Percentiles rank a stretch among this genome's conserved stretches.
These are phyloP conservation scores for Flexamia atlantica DNA, from an alignment of 2,888 invertebrate genomes.

Conservation along the genomic window DNA sequence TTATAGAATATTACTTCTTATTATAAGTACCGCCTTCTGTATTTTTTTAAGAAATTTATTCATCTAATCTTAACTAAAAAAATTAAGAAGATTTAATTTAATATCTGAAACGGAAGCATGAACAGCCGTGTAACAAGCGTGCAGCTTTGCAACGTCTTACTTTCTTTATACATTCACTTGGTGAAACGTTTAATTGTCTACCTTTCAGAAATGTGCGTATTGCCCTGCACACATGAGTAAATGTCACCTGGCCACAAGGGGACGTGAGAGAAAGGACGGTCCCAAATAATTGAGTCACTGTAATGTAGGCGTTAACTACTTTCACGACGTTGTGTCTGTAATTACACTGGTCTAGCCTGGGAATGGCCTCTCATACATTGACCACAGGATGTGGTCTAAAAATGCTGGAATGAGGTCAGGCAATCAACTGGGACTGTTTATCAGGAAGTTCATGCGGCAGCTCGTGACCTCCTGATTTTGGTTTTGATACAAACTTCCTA, in stretches of 20 bases:
- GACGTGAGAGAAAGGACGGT: conserved; percentile 17
- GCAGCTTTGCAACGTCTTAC: too few species aligned
- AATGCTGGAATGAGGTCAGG: too few species aligned
- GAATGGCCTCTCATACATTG: background rate
- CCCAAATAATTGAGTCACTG: background rate
- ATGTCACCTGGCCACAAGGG: background rate
- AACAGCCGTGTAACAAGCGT: too few species aligned
- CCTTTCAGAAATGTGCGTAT: too few species aligned
- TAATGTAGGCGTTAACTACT: conserved; percentile 34
- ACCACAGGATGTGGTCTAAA: background rate
- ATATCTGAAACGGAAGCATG: too few species aligned
- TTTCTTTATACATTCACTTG: background rate
- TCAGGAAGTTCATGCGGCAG: background rate
- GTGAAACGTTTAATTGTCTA: background rate
- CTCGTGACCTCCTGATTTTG: background rate
- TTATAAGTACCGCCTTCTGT: too few species aligned
- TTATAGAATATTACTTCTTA: too few species aligned
- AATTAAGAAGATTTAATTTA: too few species aligned
- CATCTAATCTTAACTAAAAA: too few species aligned
- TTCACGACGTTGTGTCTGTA: background rate
- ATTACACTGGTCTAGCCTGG: background rate
- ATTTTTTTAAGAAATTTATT: too few species aligned
- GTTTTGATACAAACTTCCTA: too few species aligned
- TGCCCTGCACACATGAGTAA: background rate
- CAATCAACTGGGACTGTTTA: too few species aligned